Evolutionary conservation across 1,140 invertebrate genomes (phyloP).

Genomic region (Philaenus spumarius): DNA sequence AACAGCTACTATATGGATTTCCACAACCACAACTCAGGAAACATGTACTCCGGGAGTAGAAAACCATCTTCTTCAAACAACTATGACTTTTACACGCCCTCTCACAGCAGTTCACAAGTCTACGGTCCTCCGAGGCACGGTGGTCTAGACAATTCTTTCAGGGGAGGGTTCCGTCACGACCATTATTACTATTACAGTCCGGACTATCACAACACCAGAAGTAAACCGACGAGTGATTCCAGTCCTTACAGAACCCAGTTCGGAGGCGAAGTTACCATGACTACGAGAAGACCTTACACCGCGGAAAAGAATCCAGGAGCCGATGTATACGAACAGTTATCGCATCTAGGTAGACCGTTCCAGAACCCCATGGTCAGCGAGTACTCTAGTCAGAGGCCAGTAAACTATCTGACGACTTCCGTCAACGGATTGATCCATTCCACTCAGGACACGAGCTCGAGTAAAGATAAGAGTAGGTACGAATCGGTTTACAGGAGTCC

Average conservation of each 20-base stretch:
- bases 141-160: too few relatives aligned
- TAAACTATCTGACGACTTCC: neutral
- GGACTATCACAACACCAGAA: neutral
- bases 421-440: neutral
- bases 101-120: too few relatives aligned
- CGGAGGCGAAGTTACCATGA: constrained; percentile 22
- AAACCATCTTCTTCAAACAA: too few relatives aligned
- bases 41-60: neutral
- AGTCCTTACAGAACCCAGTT: constrained; percentile 7
- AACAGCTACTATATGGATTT: constrained; percentile 22
- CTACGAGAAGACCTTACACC: constrained; percentile 8
- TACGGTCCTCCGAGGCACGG: too few relatives aligned
- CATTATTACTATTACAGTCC: neutral
- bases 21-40: neutral
- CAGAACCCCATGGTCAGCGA: constrained; percentile 5
- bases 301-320: constrained; percentile 12
- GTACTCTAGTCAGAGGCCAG: neutral
- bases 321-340: constrained; percentile 25
- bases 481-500: neutral
- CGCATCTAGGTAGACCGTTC: constrained; percentile 28
- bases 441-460: neutral
- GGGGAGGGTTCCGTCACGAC: too few relatives aligned
- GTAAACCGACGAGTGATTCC: too few relatives aligned
- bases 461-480: neutral
- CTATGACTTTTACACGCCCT: too few relatives aligned